Evolutionary conservation across 1,140 invertebrate species (phyloP), one percentile per base, ranked within the genome.

Genomic region (Diuraphis noxia): DNA sequence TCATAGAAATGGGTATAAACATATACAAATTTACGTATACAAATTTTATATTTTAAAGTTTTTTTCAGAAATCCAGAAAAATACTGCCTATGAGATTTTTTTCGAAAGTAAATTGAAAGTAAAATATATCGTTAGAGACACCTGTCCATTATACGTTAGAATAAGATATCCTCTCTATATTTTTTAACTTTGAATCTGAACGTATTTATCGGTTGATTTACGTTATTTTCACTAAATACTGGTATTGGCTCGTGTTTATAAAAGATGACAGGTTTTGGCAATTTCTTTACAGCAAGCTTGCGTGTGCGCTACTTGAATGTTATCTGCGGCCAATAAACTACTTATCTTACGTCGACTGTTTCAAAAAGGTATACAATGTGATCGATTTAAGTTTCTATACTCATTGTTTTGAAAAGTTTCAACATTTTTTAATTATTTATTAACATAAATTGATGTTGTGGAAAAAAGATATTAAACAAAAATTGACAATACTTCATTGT

Each of bases 221-320:
- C 30, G 30, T 8, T 21, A 19, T 21, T 17, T 2, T 34, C 9
- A 84, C 38, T 41, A 43, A 25, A 49, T 34, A 46, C 40, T 36
- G 25, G 21, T 13, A 52, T 23, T 49, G 43, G n/a, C 25, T 21
- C 21, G 0, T 3, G 36, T 34, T 8, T 2, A 36, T 36, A 46
- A 86, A 86, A 86, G 52, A 86, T 86, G n/a, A 86, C 41, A 86
- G 84, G 17, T 49, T 49, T 86, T 49, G 84, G 43, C 84, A 86
- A 86, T 86, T 49, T 17, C 21, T 34, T 10, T 34, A 17, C 30
- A 17, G 84, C 6, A 23, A 43, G 21, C 43, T 52, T 5, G 43
- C 43, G 21, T 86, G 43, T 86, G 8, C 41, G 40, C 30, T 84
- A 5, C 40, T 1, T 3, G 9, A 23, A 81, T 38, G 8, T 46